These are phyloP conservation scores for Microctenopoma lineatum DNA, from an alignment of 2,797 vertebrate species.

Conservation along the genomic window DNA sequence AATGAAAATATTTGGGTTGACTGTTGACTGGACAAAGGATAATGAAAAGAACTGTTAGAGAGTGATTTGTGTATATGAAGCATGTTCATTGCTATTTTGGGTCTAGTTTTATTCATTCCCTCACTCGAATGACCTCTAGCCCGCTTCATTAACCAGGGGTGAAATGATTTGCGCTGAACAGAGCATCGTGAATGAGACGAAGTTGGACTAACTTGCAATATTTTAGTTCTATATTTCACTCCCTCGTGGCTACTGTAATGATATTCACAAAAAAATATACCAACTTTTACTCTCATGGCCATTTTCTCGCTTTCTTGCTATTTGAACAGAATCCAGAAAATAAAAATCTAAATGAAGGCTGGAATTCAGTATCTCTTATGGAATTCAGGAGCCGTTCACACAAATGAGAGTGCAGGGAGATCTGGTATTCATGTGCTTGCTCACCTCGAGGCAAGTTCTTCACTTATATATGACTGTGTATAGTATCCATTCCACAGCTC, in stretches of 20 bases:
- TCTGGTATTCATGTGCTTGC: conserved; percentile 78
- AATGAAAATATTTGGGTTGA: not conserved
- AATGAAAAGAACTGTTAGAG: not conserved
- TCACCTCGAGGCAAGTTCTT: conserved; percentile 78
- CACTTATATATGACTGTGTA: conserved; percentile 81
- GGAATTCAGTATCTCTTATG: conserved; percentile 43
- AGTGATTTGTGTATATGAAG: conserved; percentile 7
- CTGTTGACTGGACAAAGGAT: not conserved
- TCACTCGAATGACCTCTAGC: conserved; percentile 15
- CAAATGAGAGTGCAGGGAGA: conserved; percentile 64
- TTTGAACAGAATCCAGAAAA: conserved; percentile 32
- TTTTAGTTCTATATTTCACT: conserved; percentile 24
- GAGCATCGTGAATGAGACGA: conserved; percentile 10
- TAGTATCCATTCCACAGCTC: conserved; percentile 80
- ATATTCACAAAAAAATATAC: conserved; percentile 34
- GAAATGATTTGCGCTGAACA: conserved; percentile 43
- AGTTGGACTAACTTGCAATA: conserved; percentile 16
- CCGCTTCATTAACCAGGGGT: conserved; percentile 34
- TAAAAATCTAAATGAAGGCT: conserved; percentile 44
- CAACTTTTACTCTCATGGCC: conserved; percentile 20
- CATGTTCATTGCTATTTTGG: not conserved
- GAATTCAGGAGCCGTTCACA: conserved; percentile 51
- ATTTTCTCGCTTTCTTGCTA: conserved; percentile 12
- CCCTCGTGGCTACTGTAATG: conserved; percentile 13
- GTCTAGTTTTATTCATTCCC: conserved; percentile 19